Percentiles rank a stretch among this genome's conserved stretches.
Conservation (phyloP, 1,140 invertebrate species). For the Sipha flava region DNA sequence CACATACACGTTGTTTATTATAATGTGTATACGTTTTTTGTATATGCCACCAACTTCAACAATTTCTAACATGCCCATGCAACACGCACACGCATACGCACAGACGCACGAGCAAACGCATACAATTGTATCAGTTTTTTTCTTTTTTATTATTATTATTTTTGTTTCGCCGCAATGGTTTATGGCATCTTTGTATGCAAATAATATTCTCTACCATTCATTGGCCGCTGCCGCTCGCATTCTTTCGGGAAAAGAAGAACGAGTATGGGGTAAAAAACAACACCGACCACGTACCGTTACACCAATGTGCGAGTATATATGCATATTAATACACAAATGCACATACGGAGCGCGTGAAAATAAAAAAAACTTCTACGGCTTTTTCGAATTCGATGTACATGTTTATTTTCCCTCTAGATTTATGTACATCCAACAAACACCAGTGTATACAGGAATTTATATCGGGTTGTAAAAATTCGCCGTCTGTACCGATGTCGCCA, state of each 20-base stretch:
- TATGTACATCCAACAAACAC: neutral
- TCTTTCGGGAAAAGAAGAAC: conserved; percentile 21
- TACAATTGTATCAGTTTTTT: neutral
- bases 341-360: neutral
- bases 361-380: neutral
- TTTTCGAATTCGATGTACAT: neutral
- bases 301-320: neutral
- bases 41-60: neutral
- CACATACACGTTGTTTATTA: no score
- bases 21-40: neutral
- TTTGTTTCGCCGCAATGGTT: conserved; percentile 15
- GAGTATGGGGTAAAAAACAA: neutral
- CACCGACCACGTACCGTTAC: neutral
- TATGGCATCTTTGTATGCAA: conserved; percentile 33
- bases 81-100: neutral
- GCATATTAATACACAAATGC: neutral
- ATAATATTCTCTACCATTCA: conserved; percentile 25
- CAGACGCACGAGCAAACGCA: no score
- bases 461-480: conserved; percentile 4
- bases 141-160: neutral
- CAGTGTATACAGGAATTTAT: neutral
- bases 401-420: conserved; percentile 6
- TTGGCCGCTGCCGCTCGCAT: conserved; percentile 15
- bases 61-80: neutral
- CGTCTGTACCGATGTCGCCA: no score